A percentile compares a stretch with the other conserved stretches of the same genome.
These are phyloP conservation scores for Heliconius erato DNA, from an alignment of 2,888 invertebrate species.

Conservation along the genomic window DNA sequence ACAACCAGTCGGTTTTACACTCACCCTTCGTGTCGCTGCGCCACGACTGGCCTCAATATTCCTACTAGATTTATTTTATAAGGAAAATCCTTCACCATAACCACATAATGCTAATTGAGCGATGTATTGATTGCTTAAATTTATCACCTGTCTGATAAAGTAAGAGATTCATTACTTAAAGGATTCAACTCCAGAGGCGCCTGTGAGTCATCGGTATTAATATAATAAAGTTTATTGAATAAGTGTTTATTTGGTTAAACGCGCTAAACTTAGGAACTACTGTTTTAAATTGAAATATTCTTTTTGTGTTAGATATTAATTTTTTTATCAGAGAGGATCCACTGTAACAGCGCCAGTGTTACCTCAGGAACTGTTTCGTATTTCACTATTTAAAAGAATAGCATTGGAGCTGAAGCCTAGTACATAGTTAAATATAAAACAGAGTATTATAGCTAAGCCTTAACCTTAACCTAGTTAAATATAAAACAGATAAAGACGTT, in stretches of 20 bases:
- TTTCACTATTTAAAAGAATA: background rate
- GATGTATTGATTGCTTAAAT: background rate
- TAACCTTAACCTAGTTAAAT: background rate
- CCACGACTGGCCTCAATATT: background rate
- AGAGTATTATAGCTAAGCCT: too few relatives aligned
- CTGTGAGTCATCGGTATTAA: background rate
- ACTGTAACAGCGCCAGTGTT: background rate
- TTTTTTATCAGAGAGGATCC: too few relatives aligned
- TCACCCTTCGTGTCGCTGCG: too few relatives aligned
- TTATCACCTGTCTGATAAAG: background rate
- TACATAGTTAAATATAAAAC: background rate
- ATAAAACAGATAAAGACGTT: background rate
- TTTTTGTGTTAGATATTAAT: background rate
- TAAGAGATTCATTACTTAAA: background rate
- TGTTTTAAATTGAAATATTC: background rate
- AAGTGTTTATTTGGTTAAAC: background rate
- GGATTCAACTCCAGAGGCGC: background rate
- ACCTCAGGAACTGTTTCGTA: background rate
- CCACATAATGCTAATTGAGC: background rate
- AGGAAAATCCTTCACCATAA: background rate
- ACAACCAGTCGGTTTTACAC: too few relatives aligned
- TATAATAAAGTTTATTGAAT: too few relatives aligned
- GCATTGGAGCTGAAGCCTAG: too few relatives aligned
- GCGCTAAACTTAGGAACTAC: background rate
- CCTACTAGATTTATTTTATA: background rate